These are phyloP conservation scores for Grallaria varia DNA, from an alignment of 2,113 vertebrate genomes.

Conservation along the genomic window DNA sequence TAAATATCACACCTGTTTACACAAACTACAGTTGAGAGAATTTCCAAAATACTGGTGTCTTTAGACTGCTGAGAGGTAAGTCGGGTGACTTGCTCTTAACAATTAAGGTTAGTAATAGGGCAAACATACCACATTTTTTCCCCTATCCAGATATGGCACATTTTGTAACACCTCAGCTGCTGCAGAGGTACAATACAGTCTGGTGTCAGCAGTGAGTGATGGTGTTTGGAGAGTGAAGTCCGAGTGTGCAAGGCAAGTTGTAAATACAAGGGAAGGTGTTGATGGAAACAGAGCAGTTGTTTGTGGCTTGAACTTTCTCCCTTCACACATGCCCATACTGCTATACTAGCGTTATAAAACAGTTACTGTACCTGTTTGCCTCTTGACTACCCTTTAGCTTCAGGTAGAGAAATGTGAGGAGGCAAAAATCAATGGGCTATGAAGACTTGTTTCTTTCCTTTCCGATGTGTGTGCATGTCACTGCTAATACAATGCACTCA, in stretches of 20 bases:
- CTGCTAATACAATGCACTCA: background rate
- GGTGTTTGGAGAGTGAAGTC: background rate
- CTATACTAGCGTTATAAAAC: background rate
- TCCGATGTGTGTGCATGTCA: background rate
- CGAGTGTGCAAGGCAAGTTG: background rate
- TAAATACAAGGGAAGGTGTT: background rate
- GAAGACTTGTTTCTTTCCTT: background rate
- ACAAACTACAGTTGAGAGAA: background rate
- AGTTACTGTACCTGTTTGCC: background rate
- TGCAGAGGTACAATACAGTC: background rate
- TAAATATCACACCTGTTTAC: background rate
- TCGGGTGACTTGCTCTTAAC: background rate
- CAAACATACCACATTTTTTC: background rate
- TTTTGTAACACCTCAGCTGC: background rate
- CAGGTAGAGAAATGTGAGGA: background rate
- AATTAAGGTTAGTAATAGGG: background rate
- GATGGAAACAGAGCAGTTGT: background rate
- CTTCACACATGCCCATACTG: fast-evolving
- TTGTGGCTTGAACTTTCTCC: background rate
- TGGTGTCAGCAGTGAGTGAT: background rate
- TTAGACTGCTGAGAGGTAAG: background rate
- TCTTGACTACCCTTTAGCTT: background rate
- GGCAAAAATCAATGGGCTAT: background rate
- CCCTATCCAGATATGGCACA: fast-evolving
- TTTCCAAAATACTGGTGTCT: background rate